Evolutionary conservation across 2,113 vertebrate genomes (phyloP).

Genomic region (Machaerirhynchus nigripectus): DNA sequence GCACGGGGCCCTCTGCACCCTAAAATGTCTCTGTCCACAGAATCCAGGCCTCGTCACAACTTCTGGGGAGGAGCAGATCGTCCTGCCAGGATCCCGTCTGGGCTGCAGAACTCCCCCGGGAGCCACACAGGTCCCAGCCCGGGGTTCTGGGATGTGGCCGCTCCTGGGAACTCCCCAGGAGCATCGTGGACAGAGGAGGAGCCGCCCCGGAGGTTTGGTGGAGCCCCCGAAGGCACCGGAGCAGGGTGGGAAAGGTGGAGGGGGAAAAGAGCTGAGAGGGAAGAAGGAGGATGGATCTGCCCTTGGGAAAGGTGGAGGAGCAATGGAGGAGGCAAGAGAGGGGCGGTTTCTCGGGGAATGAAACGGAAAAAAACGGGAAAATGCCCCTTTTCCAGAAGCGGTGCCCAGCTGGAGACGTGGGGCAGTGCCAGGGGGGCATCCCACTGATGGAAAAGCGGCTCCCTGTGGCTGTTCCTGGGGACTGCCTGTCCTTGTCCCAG

Average conservation of each 20-base stretch:
- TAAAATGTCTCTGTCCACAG: not conserved
- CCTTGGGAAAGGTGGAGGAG: not conserved
- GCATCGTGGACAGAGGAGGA: rapidly evolving
- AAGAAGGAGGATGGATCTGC: not conserved
- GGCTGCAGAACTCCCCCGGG: not conserved
- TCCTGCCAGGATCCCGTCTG: rapidly evolving
- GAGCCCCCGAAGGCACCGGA: rapidly evolving
- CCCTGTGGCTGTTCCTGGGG: not conserved
- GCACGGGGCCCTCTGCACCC: not conserved
- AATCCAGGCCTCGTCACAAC: not conserved
- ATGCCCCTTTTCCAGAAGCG: not conserved
- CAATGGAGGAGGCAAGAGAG: not conserved
- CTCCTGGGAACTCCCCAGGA: not conserved
- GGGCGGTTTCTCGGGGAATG: not conserved
- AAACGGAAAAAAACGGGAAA: not conserved
- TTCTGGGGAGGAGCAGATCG: not conserved
- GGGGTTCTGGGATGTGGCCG: not conserved
- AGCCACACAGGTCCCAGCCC: not conserved
- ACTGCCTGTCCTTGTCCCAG: not conserved
- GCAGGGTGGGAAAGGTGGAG: not conserved
- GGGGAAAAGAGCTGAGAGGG: not conserved
- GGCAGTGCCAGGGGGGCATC: not conserved
- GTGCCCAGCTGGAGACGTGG: not conserved
- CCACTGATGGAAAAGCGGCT: not conserved
- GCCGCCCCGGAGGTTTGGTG: no score